Evolutionary conservation across 2,113 vertebrate genomes (phyloP).

Genomic region (Melierax canorus): DNA sequence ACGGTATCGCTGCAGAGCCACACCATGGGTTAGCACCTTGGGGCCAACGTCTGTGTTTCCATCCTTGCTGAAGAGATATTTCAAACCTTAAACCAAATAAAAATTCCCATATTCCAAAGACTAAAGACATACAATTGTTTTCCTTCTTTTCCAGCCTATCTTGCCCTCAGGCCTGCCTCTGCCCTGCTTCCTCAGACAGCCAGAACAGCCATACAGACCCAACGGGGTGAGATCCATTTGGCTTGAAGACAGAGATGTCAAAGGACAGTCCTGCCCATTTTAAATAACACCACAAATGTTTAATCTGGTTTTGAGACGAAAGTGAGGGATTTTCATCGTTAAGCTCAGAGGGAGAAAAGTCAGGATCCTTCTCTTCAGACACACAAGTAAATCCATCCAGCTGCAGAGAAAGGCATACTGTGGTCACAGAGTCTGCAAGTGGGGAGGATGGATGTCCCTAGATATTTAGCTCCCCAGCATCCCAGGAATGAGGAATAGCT

Average conservation of each 20-base stretch:
- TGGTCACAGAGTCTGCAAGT: neutral
- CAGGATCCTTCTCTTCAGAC: neutral
- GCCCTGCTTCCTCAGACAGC: neutral
- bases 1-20: neutral
- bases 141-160: neutral
- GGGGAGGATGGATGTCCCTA: neutral
- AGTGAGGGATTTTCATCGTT: neutral
- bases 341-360: neutral
- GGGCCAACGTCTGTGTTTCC: neutral
- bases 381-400: neutral
- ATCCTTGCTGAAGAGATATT: neutral
- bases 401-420: neutral
- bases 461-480: neutral
- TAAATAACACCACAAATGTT: neutral
- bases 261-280: neutral
- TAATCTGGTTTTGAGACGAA: neutral
- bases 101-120: neutral
- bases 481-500: neutral
- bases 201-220: neutral
- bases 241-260: neutral
- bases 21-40: rapidly evolving
- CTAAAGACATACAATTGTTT: neutral
- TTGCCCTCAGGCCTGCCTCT: neutral
- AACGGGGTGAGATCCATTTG: neutral
- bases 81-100: neutral